Base-by-base conservation (phyloP, 2,113 vertebrate genomes). In the Notothenia coriiceps region DNA sequence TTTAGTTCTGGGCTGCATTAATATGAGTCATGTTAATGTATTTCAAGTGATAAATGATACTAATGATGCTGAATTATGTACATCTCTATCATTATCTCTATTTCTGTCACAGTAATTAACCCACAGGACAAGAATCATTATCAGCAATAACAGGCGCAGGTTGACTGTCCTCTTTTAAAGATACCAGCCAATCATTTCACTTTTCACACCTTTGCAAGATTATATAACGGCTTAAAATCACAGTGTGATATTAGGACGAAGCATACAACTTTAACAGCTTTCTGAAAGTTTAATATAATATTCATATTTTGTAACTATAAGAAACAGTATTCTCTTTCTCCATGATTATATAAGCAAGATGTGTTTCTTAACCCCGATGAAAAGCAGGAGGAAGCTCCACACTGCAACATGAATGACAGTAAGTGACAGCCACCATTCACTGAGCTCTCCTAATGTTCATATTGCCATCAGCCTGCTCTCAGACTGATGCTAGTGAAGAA, bases 401-500 rank as follows among this genome's bases (percentile, higher is more conserved):
- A 8, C 17, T 60, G 64, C 68, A 77, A 49, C 43, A 54, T 66
- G 25, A 52, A 77, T 43, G 64, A 25, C 62, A 51, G 74, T 61
- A 22, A 67, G 44, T 52, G 75, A 49, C 74, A 69, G 62, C 59
- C 61, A 66, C 51, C 18, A 33, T 71, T 57, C 33, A 60, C 62
- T 25, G 46, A 74, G 69, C 65, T 12, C 55, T 25, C 35, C n/a
- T 51, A 74, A 74, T 75, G 51, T 80, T 64, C 63, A 62, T 70
- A 50, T 85, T 74, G 10, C 80, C 70, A 57, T 75, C 68, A 62
- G 61, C 55, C n/a, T n/a, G 67, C 82, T 83, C 81, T 74, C 77
- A 72, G 49, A 52, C 20, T 44, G 71, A 78, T 70, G 70, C 60
- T 60, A 74, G 56, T 61, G 54, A 70, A 50, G 75, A 60, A 66